Evolutionary conservation across 2,888 invertebrate genomes (phyloP).

Genomic region (Hybos culiciformis): DNA sequence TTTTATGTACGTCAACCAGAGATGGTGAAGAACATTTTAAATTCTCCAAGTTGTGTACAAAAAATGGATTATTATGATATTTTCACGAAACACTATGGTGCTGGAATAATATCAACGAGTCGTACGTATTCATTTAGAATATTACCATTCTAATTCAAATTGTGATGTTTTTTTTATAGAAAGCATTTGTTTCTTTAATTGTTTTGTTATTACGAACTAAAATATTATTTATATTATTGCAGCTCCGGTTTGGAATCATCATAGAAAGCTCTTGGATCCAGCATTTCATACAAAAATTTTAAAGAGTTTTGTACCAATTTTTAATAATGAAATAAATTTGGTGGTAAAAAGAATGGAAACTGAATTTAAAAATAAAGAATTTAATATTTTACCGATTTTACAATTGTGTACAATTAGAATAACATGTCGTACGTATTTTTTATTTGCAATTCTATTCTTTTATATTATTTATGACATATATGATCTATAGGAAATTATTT

Average conservation of each 20-base stretch:
- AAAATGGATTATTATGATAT: constrained; percentile 30
- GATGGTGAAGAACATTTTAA: too few species aligned
- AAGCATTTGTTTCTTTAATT: background rate
- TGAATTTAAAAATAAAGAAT: background rate
- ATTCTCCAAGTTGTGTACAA: too few species aligned
- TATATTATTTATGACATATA: too few species aligned
- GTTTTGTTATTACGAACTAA: too few species aligned
- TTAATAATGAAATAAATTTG: background rate
- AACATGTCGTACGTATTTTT: background rate
- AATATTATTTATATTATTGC: background rate
- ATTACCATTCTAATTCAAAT: background rate
- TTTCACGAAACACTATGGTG: constrained; percentile 27
- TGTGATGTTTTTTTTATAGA: too few species aligned
- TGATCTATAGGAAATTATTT: too few species aligned
- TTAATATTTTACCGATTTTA: background rate
- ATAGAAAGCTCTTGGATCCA: background rate
- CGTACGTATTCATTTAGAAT: constrained; percentile 13
- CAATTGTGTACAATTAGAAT: background rate
- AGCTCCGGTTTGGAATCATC: background rate
- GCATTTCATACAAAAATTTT: background rate
- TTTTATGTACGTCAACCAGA: too few species aligned
- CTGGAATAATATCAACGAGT: constrained; percentile 30
- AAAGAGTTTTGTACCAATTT: background rate
- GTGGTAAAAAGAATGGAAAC: background rate
- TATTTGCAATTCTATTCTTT: too few species aligned